Conservation (phyloP, 2,797 vertebrate genomes). For the Acipenser oxyrinchus region DNA sequence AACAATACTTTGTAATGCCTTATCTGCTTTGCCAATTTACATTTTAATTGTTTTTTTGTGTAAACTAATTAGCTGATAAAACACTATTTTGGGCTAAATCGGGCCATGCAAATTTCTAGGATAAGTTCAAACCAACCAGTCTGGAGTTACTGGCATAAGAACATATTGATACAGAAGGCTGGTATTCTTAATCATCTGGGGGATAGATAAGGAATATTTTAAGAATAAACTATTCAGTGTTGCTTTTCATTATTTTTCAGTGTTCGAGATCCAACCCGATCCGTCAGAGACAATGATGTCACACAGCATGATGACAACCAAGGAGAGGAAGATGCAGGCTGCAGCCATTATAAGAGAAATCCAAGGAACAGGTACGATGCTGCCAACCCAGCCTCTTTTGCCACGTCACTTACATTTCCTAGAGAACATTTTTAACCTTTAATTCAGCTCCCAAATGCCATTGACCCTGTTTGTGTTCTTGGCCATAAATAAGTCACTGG, state of each 20-base stretch:
- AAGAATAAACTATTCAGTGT: too few species aligned
- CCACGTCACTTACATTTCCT: neutral
- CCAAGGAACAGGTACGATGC: slow-evolving; percentile 41
- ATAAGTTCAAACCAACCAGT: too few species aligned
- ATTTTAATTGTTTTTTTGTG: neutral
- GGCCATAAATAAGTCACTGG: slow-evolving; percentile 67
- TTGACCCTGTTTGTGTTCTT: slow-evolving; percentile 41
- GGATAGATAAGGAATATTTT: too few species aligned
- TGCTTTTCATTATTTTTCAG: slow-evolving; percentile 42
- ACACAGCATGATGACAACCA: slow-evolving; percentile 70
- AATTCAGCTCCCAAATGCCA: slow-evolving; percentile 50
- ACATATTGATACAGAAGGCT: too few species aligned
- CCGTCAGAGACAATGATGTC: slow-evolving; percentile 68
- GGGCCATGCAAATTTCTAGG: too few species aligned
- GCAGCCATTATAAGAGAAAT: slow-evolving; percentile 86
- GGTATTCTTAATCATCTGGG: neutral
- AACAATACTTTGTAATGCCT: too few species aligned
- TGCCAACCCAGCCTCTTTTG: neutral
- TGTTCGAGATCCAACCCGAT: slow-evolving; percentile 36
- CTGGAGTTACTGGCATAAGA: neutral
- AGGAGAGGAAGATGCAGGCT: slow-evolving; percentile 81
- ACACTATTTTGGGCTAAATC: too few species aligned
- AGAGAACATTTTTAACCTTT: slow-evolving; percentile 7
- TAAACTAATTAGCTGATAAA: too few species aligned
- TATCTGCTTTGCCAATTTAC: neutral